Evolutionary conservation across 2,113 vertebrate species (phyloP).

Genomic region (Oreochromis tanganicae): DNA sequence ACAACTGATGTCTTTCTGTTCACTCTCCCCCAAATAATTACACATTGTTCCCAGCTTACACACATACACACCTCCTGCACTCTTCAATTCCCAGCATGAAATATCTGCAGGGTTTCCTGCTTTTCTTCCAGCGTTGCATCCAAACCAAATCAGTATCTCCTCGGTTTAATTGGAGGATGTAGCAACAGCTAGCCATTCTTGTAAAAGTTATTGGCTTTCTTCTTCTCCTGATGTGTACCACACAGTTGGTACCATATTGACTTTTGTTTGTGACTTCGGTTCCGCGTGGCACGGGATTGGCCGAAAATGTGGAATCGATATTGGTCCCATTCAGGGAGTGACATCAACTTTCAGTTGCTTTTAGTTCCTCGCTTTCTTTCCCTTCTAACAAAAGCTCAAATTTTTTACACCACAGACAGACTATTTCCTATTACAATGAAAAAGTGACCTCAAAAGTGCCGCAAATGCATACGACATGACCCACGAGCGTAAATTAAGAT

Average conservation of each 20-base stretch:
- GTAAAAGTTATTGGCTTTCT: neutral
- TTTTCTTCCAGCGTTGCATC: neutral
- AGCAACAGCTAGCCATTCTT: neutral
- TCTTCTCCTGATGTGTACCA: neutral
- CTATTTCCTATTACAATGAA: rapidly evolving
- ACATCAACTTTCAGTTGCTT: neutral
- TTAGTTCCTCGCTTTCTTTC: neutral
- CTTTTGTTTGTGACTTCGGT: neutral
- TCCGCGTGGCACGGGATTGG: neutral
- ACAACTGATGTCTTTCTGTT: neutral
- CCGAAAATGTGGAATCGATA: neutral
- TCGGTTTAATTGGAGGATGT: neutral
- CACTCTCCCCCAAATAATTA: neutral
- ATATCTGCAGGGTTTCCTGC: neutral
- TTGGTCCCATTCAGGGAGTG: neutral
- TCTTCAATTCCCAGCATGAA: neutral
- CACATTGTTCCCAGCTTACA: neutral
- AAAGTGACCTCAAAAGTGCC: neutral
- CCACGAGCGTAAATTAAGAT: neutral
- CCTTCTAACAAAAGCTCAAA: rapidly evolving
- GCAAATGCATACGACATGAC: neutral
- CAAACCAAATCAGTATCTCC: neutral
- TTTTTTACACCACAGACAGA: neutral
- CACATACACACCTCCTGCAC: neutral
- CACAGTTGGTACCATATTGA: neutral